A percentile compares a stretch with the other conserved stretches of the same genome.
Conservation (phyloP, 2,888 invertebrate species). For the Candidula unifasciata region DNA sequence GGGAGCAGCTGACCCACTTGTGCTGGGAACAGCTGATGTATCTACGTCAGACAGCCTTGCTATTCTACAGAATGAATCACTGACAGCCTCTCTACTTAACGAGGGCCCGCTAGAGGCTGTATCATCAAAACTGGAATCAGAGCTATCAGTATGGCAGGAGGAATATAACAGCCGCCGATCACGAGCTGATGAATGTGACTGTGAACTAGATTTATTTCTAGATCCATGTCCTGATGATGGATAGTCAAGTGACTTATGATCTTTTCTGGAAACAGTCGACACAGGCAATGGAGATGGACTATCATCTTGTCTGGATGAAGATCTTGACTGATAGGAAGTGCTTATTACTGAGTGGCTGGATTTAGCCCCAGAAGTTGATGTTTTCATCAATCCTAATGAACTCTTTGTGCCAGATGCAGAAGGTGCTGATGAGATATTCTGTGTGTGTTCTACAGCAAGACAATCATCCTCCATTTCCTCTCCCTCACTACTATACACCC, state of each 20-base stretch:
- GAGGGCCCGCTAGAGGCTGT: neutral
- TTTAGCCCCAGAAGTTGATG: neutral
- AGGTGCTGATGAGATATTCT: neutral
- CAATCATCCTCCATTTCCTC: neutral
- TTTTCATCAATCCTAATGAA: neutral
- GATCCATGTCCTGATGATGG: neutral
- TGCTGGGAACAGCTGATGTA: slow-evolving; percentile 6
- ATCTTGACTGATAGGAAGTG: neutral
- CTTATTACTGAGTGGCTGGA: neutral
- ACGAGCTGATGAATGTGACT: neutral
- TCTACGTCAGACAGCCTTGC: slow-evolving; percentile 29
- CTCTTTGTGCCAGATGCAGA: neutral
- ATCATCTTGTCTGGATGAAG: neutral
- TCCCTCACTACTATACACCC: neutral
- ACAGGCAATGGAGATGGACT: neutral
- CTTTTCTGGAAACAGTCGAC: neutral
- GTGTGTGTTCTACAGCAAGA: neutral
- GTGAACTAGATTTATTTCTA: neutral
- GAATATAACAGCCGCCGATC: neutral
- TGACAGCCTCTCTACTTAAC: slow-evolving; percentile 33
- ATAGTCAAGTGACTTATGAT: neutral
- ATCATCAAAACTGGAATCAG: slow-evolving; percentile 50
- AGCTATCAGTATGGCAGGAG: slow-evolving; percentile 33
- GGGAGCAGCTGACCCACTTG: neutral
- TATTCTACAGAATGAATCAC: slow-evolving; percentile 34